Base-by-base conservation (phyloP, 2,113 vertebrate species). In the Archocentrus centrarchus region DNA sequence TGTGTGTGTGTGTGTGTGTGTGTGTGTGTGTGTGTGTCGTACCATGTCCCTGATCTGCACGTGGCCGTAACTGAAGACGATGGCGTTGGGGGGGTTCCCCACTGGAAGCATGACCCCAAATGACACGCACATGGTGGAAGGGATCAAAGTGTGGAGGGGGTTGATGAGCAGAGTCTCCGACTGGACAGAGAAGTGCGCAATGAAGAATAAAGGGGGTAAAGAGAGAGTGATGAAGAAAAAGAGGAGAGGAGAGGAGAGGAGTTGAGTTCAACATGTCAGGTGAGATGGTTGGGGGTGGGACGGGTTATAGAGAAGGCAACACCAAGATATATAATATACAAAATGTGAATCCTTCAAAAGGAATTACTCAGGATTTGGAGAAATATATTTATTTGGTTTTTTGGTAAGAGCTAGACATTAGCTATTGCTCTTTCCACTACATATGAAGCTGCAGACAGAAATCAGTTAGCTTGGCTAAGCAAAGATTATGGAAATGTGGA, bases 91-190 rank as follows among this genome's bases (percentile, higher is more conserved):
- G 44, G 98, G 98, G 89, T 99, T 99, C 78, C 98, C 98, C 87
- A 99, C 98, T 1, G 98, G 98, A 90, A 99, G 95, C 98, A 99
- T 99, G 93, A 99, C 98, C 20, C 98, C 98, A 11, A 99, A 98
- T 20, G 98, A 99, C 93, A 99, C 98, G 30, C 97, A 99, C 97
- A 99, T 98, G 89, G 98, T 98, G 94, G 98, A 96, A 0, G 98
- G 98, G 93, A 99, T 97, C 90, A 99, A 95, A 8, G 98, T 99
- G 92, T 99, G 98, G 70, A 99, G 95, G 3, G 98, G 98, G 91
- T 99, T 99, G 86, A 99, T 99, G 59, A 94, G 96, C 88, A 99
- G 94, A 0, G 97, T 97, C 95, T 99, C 98, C 0, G 98, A 99
- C 98, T 99, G 90, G 78, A 90, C 80, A 35, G 18, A 55, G 88